phyloP scores from a whole-genome alignment of 2,113 vertebrate species.

The Campylomormyrus numenius region DNA sequence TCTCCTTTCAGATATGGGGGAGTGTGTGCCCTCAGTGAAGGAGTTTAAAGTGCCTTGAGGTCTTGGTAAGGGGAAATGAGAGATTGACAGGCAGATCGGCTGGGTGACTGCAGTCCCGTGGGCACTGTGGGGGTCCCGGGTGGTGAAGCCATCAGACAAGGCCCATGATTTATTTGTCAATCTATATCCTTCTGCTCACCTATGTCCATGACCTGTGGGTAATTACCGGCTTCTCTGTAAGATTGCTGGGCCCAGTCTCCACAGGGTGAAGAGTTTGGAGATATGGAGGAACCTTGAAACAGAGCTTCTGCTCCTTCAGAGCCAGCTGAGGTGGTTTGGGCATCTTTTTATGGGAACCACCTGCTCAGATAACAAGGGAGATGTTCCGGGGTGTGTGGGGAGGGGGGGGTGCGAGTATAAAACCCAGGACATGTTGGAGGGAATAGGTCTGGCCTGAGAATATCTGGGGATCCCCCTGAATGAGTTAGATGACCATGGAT shows the following conservation, averaged over 20 bases:
- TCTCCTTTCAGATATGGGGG: background rate
- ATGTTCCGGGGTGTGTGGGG: background rate
- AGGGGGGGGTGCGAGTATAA: background rate
- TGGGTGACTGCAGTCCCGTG: background rate
- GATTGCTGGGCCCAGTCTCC: background rate
- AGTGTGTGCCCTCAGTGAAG: background rate
- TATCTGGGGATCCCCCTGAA: background rate
- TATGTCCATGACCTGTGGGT: background rate
- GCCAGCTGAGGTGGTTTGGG: background rate
- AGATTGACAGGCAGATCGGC: background rate
- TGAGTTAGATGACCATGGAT: background rate
- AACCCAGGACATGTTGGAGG: background rate
- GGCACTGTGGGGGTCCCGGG: background rate
- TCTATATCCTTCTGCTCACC: background rate
- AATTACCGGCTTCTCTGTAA: background rate
- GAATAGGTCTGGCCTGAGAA: background rate
- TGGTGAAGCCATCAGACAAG: background rate
- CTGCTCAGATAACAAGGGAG: background rate
- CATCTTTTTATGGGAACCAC: background rate
- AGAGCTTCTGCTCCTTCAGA: background rate
- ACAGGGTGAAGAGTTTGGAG: background rate
- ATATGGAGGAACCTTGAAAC: background rate
- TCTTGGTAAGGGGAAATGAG: background rate
- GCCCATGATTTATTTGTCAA: background rate
- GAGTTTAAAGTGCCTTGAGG: background rate